These are phyloP conservation scores for Carcharodon carcharias DNA, from an alignment of 2,797 vertebrate genomes.

Conservation along the genomic window DNA sequence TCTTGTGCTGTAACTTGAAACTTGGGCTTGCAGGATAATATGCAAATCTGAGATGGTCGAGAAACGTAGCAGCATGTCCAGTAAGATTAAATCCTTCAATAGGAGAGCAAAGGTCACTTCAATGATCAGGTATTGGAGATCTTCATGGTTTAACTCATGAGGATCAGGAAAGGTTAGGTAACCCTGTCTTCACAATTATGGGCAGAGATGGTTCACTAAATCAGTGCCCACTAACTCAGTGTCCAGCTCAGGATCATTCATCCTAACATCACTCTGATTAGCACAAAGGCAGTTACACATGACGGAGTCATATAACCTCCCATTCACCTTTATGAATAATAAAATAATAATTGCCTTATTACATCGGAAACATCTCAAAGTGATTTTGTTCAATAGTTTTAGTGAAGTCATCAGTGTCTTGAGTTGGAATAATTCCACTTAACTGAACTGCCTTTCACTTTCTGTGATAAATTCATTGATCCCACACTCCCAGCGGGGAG, in stretches of 20 bases:
- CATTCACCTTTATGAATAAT: neutral
- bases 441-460: neutral
- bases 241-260: neutral
- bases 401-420: neutral
- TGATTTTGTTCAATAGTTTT: neutral
- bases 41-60: neutral
- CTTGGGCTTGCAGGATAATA: neutral
- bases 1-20: neutral
- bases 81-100: neutral
- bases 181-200: neutral
- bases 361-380: neutral
- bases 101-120: neutral
- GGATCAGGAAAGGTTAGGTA: neutral
- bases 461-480: neutral
- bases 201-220: neutral
- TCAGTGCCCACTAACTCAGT: neutral
- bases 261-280: neutral
- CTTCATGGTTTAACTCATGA: neutral
- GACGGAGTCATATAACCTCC: neutral
- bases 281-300: neutral
- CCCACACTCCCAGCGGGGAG: neutral
- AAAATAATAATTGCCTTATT: neutral
- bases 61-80: neutral
- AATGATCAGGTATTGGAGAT: neutral
- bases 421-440: neutral